Conservation (phyloP, 2,797 vertebrate genomes). For the Halcyon badia region DNA sequence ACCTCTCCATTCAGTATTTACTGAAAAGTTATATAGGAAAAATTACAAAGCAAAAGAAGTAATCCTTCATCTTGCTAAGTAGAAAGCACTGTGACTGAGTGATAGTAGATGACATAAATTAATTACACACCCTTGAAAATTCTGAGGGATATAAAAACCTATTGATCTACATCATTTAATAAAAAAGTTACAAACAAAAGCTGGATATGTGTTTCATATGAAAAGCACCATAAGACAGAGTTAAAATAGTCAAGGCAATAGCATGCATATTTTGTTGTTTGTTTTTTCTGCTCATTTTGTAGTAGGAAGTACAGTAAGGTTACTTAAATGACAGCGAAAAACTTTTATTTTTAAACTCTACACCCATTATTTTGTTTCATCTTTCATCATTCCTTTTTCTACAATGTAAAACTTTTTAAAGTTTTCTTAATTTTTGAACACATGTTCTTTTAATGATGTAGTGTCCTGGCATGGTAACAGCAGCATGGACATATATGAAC, state of each 20-base stretch:
- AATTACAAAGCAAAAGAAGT: neutral
- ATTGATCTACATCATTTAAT: conserved; percentile 7
- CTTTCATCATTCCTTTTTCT: neutral
- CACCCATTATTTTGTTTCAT: neutral
- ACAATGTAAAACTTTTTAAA: neutral
- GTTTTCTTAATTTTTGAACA: neutral
- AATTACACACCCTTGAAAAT: neutral
- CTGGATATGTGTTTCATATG: neutral
- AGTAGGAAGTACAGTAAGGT: neutral
- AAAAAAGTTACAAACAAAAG: conserved; percentile 3
- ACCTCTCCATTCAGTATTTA: neutral
- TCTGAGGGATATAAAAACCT: neutral
- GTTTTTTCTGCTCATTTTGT: neutral
- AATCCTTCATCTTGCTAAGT: conserved; percentile 10
- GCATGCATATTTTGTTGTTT: neutral
- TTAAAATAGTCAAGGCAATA: neutral
- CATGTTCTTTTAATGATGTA: neutral
- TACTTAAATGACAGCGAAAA: neutral
- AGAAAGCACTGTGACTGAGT: neutral
- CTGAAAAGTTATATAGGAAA: conserved; percentile 20
- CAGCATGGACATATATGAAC: neutral
- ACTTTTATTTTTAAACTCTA: neutral
- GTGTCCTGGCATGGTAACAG: neutral
- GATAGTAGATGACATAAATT: conserved; percentile 11
- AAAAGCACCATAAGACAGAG: neutral